Conservation (phyloP, 2,888 invertebrate species). For the Pollenia angustigena region DNA sequence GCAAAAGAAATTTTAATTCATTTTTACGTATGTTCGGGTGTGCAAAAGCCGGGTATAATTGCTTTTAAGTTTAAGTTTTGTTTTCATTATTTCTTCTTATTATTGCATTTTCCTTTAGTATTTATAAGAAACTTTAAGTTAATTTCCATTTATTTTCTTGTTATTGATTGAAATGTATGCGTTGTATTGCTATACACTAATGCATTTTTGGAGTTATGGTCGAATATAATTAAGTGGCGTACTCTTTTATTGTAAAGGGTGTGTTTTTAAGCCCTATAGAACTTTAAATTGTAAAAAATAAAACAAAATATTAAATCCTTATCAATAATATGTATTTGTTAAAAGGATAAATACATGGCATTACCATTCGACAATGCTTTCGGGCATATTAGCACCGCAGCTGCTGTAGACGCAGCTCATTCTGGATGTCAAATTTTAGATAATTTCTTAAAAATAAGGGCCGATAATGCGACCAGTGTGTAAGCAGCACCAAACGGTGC, state of each 20-base stretch:
- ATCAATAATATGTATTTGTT: too few species aligned
- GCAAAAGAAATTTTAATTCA: conserved; percentile 32
- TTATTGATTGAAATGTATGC: conserved; percentile 48
- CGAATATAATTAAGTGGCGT: conserved; percentile 66
- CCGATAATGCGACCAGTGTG: too few species aligned
- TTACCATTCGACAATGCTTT: too few species aligned
- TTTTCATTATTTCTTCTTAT: conserved; percentile 33
- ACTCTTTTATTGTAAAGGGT: conserved; percentile 1
- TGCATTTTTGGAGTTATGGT: conserved; percentile 72
- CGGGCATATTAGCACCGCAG: too few species aligned
- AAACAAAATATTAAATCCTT: too few species aligned
- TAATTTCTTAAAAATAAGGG: too few species aligned
- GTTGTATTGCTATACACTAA: conserved; percentile 6
- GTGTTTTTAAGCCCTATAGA: too few species aligned
- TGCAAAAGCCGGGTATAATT: conserved; percentile 22
- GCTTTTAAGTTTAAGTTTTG: conserved; percentile 47
- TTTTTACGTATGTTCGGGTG: conserved; percentile 14
- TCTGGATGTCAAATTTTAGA: too few species aligned
- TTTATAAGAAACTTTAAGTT: conserved; percentile 44
- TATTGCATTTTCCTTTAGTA: conserved; percentile 31
- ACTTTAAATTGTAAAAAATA: too few species aligned
- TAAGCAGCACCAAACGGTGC: too few species aligned
- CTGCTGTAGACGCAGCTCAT: too few species aligned
- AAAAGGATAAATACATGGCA: too few species aligned
- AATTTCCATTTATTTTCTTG: conserved; percentile 41